Percentiles rank a stretch among this genome's conserved stretches.
Conservation (phyloP, 2,797 vertebrate species). For the Xenopus petersii region DNA sequence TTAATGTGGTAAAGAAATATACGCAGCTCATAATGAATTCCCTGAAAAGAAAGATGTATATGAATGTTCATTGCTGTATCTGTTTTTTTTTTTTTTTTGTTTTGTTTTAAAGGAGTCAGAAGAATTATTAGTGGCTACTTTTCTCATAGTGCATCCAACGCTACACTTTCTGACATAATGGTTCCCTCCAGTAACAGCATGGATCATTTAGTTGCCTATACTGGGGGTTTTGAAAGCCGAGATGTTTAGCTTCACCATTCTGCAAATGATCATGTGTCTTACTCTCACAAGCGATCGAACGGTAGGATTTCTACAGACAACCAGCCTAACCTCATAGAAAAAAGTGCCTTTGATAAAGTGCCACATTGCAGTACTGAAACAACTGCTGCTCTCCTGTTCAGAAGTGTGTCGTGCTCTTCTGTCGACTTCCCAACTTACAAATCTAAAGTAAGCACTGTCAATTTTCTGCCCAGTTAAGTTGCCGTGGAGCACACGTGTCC, state of each 20-base stretch:
- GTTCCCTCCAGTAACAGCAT: conserved; percentile 87
- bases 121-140: conserved; percentile 97
- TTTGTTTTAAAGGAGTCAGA: conserved; percentile 80
- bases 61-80: too few species aligned
- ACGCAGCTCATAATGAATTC: too few species aligned
- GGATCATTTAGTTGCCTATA: conserved; percentile 76
- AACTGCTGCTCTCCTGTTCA: conserved; percentile 49
- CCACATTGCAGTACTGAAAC: conserved; percentile 50
- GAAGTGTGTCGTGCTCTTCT: conserved; percentile 53
- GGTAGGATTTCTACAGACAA: conserved; percentile 56
- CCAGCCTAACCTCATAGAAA: conserved; percentile 52
- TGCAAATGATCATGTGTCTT: conserved; percentile 52
- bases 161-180: conserved; percentile 87
- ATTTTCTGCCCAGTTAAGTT: conserved; percentile 58
- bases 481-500: conserved; percentile 59
- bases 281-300: conserved; percentile 53
- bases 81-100: neutral
- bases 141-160: conserved; percentile 93
- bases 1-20: too few species aligned
- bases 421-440: conserved; percentile 52
- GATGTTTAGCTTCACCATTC: conserved; percentile 59
- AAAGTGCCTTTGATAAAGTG: conserved; percentile 70
- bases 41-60: too few species aligned
- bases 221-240: conserved; percentile 68
- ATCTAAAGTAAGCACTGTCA: conserved; percentile 45